Conservation (phyloP, 2,113 vertebrate species). For the Brevimyrus niger region DNA sequence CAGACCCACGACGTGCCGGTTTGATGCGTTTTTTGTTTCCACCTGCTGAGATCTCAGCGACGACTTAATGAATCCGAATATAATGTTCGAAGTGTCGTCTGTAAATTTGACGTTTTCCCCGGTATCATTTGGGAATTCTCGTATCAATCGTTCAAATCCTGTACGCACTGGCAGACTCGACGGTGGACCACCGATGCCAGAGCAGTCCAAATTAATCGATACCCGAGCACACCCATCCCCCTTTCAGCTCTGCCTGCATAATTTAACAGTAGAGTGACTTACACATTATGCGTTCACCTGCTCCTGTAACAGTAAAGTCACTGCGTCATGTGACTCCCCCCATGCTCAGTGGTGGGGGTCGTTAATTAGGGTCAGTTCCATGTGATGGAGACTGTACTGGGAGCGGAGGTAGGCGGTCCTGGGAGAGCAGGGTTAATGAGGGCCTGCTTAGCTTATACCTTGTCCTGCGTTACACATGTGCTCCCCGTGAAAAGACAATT, state of each 20-base stretch:
- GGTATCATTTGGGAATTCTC: background rate
- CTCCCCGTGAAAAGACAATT: background rate
- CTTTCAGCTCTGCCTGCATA: background rate
- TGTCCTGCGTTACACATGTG: background rate
- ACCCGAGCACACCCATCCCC: background rate
- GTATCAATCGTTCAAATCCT: background rate
- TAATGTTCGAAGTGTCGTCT: background rate
- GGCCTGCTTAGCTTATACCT: constrained; percentile 10
- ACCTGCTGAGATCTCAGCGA: background rate
- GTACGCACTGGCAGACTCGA: background rate
- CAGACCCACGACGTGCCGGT: background rate
- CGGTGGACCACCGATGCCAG: background rate
- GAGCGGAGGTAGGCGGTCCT: background rate
- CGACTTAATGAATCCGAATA: background rate
- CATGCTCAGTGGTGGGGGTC: background rate
- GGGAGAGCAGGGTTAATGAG: constrained; percentile 21
- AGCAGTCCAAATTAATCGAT: background rate
- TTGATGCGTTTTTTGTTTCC: background rate
- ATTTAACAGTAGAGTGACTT: background rate
- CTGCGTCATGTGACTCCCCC: background rate
- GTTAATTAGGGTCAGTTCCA: constrained; percentile 7
- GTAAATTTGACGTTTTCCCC: background rate
- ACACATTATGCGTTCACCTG: background rate
- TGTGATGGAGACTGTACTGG: background rate
- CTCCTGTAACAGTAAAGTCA: background rate